Conservation (phyloP, 2,113 vertebrate species). For the Mola mola region DNA sequence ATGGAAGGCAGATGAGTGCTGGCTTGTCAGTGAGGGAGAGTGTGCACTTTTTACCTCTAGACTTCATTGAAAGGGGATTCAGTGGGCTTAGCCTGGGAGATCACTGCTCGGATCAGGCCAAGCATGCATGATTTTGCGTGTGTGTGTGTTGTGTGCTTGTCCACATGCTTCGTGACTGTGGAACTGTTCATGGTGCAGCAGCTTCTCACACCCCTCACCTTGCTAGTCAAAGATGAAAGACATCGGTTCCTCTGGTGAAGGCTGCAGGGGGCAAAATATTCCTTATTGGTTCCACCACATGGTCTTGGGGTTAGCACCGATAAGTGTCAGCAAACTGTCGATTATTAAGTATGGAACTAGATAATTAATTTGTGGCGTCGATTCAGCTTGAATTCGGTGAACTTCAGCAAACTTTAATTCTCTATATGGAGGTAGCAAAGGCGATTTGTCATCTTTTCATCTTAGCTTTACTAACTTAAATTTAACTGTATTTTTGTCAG, state of each 20-base stretch:
- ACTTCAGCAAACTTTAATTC: too few relatives aligned
- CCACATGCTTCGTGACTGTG: slow-evolving; percentile 1
- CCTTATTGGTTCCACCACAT: slow-evolving; percentile 12
- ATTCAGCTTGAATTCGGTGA: too few relatives aligned
- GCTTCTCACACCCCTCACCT: slow-evolving; percentile 23
- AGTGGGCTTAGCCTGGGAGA: slow-evolving; percentile 55
- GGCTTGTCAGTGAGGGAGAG: slow-evolving; percentile 35
- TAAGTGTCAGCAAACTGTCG: slow-evolving; percentile 6
- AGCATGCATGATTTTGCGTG: too few relatives aligned
- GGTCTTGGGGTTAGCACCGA: slow-evolving; percentile 41
- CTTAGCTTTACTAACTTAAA: too few relatives aligned
- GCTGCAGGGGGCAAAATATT: slow-evolving; percentile 8
- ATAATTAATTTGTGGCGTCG: too few relatives aligned
- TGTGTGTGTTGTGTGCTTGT: too few relatives aligned
- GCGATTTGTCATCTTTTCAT: too few relatives aligned
- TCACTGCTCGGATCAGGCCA: slow-evolving; percentile 23
- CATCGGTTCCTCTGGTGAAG: slow-evolving; percentile 35
- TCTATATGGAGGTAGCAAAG: too few relatives aligned
- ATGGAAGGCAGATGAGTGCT: slow-evolving; percentile 39
- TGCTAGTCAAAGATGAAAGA: slow-evolving; percentile 52
- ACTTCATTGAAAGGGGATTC: slow-evolving; percentile 78
- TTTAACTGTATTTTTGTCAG: too few relatives aligned
- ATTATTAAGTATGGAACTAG: too few relatives aligned
- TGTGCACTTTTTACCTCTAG: slow-evolving; percentile 55
- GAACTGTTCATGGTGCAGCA: slow-evolving; percentile 23